Conservation (phyloP, 2,888 invertebrate genomes). For the Megamerina dolium region DNA sequence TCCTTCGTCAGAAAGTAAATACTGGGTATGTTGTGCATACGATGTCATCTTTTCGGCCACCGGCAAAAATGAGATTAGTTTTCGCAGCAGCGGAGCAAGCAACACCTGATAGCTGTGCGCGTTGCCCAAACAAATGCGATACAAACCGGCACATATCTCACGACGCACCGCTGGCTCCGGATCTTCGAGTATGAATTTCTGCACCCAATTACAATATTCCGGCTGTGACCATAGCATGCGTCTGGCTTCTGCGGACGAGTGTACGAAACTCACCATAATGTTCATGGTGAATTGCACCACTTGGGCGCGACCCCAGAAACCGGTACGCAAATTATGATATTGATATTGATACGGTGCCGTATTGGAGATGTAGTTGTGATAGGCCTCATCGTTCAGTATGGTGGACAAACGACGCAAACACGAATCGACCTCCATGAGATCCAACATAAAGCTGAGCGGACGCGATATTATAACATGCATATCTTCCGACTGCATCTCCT, state of each 20-base stretch:
- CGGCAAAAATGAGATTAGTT: conserved; percentile 72
- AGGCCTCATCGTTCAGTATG: conserved; percentile 74
- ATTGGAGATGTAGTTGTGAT: conserved; percentile 53
- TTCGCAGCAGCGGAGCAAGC: conserved; percentile 72
- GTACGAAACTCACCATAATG: conserved; percentile 86
- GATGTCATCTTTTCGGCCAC: conserved; percentile 78
- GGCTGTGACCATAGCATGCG: conserved; percentile 69
- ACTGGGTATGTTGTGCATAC: conserved; percentile 44
- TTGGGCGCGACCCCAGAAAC: conserved; percentile 88
- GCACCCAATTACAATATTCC: conserved; percentile 74
- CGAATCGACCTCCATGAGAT: conserved; percentile 78
- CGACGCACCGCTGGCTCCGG: conserved; percentile 86
- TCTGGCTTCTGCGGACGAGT: conserved; percentile 74
- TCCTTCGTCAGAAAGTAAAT: conserved; percentile 52
- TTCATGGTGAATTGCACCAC: conserved; percentile 90
- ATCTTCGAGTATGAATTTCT: conserved; percentile 80
- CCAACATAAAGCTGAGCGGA: conserved; percentile 55
- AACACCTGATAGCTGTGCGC: conserved; percentile 55
- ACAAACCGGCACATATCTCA: conserved; percentile 89
- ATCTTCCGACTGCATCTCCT: conserved; percentile 48
- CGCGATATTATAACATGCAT: conserved; percentile 63
- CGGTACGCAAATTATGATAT: conserved; percentile 82
- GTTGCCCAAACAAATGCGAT: conserved; percentile 74
- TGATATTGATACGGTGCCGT: conserved; percentile 40
- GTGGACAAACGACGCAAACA: conserved; percentile 79